Evolutionary conservation across 2,888 invertebrate genomes (phyloP).

Genomic region (Bruchidius siliquastri): DNA sequence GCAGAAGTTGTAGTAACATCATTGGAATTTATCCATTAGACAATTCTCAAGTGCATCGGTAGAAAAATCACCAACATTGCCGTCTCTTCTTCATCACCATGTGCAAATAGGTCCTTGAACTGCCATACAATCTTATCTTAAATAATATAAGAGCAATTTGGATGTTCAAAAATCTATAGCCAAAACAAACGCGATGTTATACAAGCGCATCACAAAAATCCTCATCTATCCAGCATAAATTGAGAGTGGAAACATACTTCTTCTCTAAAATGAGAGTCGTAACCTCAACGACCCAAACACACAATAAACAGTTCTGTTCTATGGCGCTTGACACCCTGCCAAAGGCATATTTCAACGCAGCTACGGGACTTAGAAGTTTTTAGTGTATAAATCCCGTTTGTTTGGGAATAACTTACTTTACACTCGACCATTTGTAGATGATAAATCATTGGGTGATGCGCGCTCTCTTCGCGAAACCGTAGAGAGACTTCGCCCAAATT

Average conservation of each 20-base stretch:
- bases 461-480: neutral
- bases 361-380: neutral
- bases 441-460: neutral
- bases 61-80: no score
- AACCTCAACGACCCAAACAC: neutral
- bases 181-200: no score
- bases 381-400: neutral
- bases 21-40: no score
- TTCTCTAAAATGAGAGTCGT: neutral
- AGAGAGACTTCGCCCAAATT: neutral
- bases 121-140: no score
- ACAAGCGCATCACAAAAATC: no score
- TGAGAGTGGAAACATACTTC: neutral
- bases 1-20: no score
- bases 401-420: neutral
- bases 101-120: no score
- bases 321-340: neutral
- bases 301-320: neutral
- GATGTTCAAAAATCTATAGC: no score
- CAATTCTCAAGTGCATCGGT: no score
- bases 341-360: neutral
- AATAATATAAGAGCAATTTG: no score
- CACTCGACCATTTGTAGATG: neutral
- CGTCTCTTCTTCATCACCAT: no score
- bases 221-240: neutral